phyloP scores from a whole-genome alignment of 2,888 invertebrate genomes.

The Athrips mouffetella region DNA sequence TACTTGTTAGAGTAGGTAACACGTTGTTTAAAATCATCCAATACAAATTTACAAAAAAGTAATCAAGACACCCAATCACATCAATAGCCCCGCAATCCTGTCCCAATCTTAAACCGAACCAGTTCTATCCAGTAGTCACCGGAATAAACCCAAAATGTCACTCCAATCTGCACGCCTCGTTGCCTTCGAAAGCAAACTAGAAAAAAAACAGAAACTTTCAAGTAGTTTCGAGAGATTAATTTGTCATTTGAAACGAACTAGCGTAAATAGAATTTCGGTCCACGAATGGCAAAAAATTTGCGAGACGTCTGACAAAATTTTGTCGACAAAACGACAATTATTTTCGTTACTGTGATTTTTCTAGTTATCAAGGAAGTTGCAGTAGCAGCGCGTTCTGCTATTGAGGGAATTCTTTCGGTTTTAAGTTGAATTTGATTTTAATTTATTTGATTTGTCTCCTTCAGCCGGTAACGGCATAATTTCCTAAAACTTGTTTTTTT shows the following conservation, averaged over 20 bases:
- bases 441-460: no score
- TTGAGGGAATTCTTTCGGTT: no score
- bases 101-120: conserved; percentile 31
- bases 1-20: background rate
- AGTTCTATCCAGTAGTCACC: no score
- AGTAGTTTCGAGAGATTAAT: conserved; percentile 71
- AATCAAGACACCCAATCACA: background rate
- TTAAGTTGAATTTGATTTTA: no score
- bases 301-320: conserved; percentile 10
- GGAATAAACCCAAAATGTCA: conserved; percentile 69
- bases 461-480: no score
- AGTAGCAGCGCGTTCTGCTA: no score
- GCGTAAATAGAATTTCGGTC: conserved; percentile 38
- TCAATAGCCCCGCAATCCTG: background rate
- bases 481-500: no score
- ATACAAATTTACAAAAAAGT: background rate
- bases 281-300: conserved; percentile 37
- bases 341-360: background rate
- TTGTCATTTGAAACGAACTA: conserved; percentile 71
- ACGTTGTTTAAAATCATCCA: conserved; percentile 1
- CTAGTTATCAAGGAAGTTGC: background rate
- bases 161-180: conserved; percentile 60
- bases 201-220: conserved; percentile 49
- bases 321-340: background rate
- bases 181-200: conserved; percentile 51